phyloP scores from a whole-genome alignment of 2,797 vertebrate species.

The Enteromius argenteus region DNA sequence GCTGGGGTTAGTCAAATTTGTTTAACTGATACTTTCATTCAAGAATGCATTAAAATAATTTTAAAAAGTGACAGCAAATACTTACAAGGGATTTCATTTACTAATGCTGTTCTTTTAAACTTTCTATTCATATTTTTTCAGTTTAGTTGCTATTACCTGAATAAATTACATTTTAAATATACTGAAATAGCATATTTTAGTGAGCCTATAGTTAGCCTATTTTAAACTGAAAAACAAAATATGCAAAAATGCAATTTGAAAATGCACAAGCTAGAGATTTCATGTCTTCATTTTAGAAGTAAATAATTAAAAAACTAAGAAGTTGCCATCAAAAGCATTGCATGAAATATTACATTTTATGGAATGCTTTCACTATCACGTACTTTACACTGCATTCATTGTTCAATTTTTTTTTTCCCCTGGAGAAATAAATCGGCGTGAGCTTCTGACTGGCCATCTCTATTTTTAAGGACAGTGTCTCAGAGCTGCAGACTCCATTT shows the following conservation, averaged over 20 bases:
- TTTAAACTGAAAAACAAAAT: not conserved
- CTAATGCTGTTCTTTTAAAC: not conserved
- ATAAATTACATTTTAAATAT: no score
- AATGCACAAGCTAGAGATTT: not conserved
- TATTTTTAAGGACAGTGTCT: slow-evolving; percentile 23
- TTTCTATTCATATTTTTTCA: not conserved
- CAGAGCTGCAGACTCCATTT: slow-evolving; percentile 14
- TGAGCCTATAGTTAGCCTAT: no score
- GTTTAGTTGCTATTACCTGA: no score
- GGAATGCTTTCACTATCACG: not conserved
- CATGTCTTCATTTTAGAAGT: not conserved
- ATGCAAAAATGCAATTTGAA: not conserved
- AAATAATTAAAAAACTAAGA: not conserved
- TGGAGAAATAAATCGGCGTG: not conserved
- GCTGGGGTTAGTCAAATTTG: not conserved
- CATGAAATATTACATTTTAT: not conserved
- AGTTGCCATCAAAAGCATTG: not conserved
- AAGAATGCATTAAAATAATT: not conserved
- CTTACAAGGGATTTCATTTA: no score
- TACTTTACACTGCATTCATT: not conserved
- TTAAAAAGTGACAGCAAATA: not conserved
- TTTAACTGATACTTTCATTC: not conserved
- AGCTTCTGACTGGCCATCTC: slow-evolving; percentile 36
- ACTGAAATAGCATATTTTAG: no score
- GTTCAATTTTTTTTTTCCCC: not conserved